These are phyloP conservation scores for Agapostemon virescens DNA, from an alignment of 2,888 invertebrate genomes.

Conservation along the genomic window DNA sequence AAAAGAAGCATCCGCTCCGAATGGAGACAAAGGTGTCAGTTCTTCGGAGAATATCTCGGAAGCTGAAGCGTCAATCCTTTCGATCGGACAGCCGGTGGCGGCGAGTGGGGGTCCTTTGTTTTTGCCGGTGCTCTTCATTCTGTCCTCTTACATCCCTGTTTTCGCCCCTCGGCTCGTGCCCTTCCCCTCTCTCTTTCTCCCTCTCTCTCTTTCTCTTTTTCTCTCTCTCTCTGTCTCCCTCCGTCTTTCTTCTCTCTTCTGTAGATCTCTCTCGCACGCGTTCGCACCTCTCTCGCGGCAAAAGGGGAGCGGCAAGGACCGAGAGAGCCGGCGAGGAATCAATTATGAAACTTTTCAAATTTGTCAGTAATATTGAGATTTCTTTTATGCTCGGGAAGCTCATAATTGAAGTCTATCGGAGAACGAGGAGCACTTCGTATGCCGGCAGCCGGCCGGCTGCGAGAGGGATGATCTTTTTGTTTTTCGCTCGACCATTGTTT, in stretches of 20 bases:
- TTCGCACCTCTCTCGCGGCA: conserved; percentile 49
- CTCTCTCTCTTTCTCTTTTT: conserved; percentile 41
- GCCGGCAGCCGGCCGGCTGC: conserved; percentile 41
- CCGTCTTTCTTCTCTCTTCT: too few species aligned
- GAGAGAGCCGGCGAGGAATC: conserved; percentile 73
- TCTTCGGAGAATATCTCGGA: conserved; percentile 71
- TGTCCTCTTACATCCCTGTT: conserved; percentile 68
- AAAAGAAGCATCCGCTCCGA: conserved; percentile 60
- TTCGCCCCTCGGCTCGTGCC: conserved; percentile 48
- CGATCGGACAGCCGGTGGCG: conserved; percentile 69
- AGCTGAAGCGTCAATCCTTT: conserved; percentile 76
- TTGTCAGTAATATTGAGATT: conserved; percentile 81
- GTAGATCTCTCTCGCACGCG: background rate
- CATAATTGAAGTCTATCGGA: conserved; percentile 80
- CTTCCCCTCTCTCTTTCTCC: conserved; percentile 34
- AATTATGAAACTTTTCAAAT: conserved; percentile 80
- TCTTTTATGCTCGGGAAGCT: conserved; percentile 78
- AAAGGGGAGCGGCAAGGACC: conserved; percentile 36
- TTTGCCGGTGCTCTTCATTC: conserved; percentile 68
- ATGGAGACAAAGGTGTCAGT: conserved; percentile 73
- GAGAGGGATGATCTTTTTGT: conserved; percentile 76
- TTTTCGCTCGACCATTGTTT: conserved; percentile 78
- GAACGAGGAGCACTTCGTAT: conserved; percentile 64
- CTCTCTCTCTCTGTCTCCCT: conserved; percentile 49
- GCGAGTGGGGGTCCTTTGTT: conserved; percentile 69